Evolutionary conservation across 2,888 invertebrate species (phyloP).

Genomic region (Halictus quadricinctus): DNA sequence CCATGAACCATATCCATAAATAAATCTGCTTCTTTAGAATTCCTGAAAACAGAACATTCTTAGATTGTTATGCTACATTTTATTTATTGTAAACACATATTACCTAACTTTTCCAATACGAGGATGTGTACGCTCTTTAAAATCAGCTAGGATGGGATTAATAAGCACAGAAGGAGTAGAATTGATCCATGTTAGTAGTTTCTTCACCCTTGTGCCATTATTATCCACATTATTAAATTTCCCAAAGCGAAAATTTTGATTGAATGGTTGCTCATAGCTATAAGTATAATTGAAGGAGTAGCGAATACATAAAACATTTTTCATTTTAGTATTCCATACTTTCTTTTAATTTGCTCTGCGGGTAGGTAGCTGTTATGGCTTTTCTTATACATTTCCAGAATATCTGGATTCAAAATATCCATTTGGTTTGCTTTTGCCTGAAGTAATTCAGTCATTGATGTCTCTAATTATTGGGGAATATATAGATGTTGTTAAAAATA

Average conservation of each 20-base stretch:
- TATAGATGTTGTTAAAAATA: not conserved
- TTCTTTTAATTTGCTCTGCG: conserved; percentile 80
- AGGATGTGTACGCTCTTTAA: conserved; percentile 50
- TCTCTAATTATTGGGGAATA: conserved; percentile 67
- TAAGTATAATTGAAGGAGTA: conserved; percentile 15
- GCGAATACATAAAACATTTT: not conserved
- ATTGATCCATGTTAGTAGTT: conserved; percentile 63
- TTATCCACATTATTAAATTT: conserved; percentile 40
- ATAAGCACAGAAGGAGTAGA: conserved; percentile 60
- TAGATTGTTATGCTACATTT: not conserved
- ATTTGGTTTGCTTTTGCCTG: conserved; percentile 81
- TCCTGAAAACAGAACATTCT: conserved; percentile 37
- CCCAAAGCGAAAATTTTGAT: conserved; percentile 61
- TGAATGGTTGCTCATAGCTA: conserved; percentile 68
- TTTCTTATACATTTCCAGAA: conserved; percentile 82
- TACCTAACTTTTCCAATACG: conserved; percentile 56
- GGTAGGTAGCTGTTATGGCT: conserved; percentile 83
- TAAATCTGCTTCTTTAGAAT: conserved; percentile 14
- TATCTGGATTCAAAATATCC: conserved; percentile 78
- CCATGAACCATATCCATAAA: conserved; percentile 27
- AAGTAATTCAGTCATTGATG: conserved; percentile 78
- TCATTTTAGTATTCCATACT: conserved; percentile 70
- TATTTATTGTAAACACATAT: conserved; percentile 1
- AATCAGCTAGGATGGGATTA: conserved; percentile 64
- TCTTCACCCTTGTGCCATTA: conserved; percentile 60